Percentiles rank a stretch among this genome's conserved stretches.
These are phyloP conservation scores for Gymnoscopelus braueri DNA, from an alignment of 2,797 vertebrate species.

Conservation along the genomic window DNA sequence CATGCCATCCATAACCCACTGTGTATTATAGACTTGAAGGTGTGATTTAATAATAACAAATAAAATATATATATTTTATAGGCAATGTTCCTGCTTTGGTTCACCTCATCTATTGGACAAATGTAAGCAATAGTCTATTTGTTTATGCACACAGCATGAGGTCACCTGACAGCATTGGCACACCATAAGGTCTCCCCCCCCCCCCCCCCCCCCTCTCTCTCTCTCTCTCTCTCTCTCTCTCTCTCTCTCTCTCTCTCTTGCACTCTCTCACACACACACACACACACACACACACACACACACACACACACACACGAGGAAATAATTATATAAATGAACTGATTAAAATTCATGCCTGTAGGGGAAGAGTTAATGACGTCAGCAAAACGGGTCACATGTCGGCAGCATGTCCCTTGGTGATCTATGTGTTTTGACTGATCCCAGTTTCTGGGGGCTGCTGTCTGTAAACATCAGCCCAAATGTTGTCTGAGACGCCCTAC, in stretches of 20 bases:
- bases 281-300: background rate
- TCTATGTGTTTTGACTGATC: background rate
- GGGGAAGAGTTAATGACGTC: slow-evolving; percentile 16
- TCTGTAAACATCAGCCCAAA: too few relatives aligned
- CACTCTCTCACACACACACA: slow-evolving; percentile 13
- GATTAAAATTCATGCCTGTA: slow-evolving; percentile 15
- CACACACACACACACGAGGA: background rate
- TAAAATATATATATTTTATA: too few relatives aligned
- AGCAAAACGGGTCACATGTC: slow-evolving; percentile 7
- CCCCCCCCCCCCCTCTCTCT: too few relatives aligned
- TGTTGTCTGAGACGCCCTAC: too few relatives aligned
- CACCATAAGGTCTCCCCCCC: too few relatives aligned
- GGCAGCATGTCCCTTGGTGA: background rate
- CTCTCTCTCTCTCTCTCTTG: background rate
- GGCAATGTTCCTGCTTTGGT: slow-evolving; percentile 42
- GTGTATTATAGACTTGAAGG: too few relatives aligned
- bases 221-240: background rate
- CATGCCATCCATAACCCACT: too few relatives aligned
- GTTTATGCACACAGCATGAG: slow-evolving; percentile 47
- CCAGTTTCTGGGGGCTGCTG: background rate
- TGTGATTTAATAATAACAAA: too few relatives aligned
- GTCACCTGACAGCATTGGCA: slow-evolving; percentile 25
- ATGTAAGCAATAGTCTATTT: slow-evolving; percentile 39
- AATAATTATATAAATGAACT: background rate
- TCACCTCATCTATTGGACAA: slow-evolving; percentile 41